Percentiles rank a stretch among this genome's conserved stretches.
Evolutionary conservation across 2,888 invertebrate species (phyloP).

Genomic region (Petrophora chlorosata): DNA sequence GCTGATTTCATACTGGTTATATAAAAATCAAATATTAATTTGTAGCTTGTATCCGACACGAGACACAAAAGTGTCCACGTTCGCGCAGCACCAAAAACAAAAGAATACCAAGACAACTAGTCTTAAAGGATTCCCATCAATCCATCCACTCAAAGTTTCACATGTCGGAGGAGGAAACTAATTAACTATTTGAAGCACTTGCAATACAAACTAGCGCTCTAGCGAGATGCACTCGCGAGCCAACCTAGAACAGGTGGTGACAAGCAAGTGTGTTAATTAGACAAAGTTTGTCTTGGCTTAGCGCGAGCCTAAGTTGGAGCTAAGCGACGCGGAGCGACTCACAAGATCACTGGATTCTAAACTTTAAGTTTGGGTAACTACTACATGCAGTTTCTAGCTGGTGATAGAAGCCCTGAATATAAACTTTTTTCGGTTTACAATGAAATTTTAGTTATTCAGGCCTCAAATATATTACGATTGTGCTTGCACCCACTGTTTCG

Average conservation of each 20-base stretch:
- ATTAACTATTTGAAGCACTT: conserved; percentile 32
- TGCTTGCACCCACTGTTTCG: too few species aligned
- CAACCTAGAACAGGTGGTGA: conserved; percentile 54
- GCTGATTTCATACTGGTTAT: too few species aligned
- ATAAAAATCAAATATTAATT: too few species aligned
- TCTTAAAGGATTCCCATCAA: conserved; percentile 6
- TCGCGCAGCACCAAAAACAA: neutral
- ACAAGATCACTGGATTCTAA: too few species aligned
- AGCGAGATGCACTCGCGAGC: conserved; percentile 32
- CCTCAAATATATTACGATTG: too few species aligned
- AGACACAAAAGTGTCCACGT: neutral
- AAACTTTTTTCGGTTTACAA: too few species aligned
- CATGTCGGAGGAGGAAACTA: conserved; percentile 11
- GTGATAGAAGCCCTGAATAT: too few species aligned
- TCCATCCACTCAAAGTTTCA: conserved; percentile 23
- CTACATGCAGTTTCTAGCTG: too few species aligned
- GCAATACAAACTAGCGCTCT: conserved; percentile 44
- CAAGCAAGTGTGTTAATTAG: conserved; percentile 67
- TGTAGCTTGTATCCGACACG: too few species aligned
- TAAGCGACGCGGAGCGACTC: conserved; percentile 26
- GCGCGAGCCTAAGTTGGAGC: conserved; percentile 34
- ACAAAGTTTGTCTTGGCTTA: conserved; percentile 50
- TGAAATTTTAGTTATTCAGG: too few species aligned
- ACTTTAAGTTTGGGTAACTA: too few species aligned
- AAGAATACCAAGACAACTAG: neutral